Evolutionary conservation across 2,797 vertebrate species (phyloP), one percentile per base, ranked within the genome.

Genomic region (Rhinichthys osculus): DNA sequence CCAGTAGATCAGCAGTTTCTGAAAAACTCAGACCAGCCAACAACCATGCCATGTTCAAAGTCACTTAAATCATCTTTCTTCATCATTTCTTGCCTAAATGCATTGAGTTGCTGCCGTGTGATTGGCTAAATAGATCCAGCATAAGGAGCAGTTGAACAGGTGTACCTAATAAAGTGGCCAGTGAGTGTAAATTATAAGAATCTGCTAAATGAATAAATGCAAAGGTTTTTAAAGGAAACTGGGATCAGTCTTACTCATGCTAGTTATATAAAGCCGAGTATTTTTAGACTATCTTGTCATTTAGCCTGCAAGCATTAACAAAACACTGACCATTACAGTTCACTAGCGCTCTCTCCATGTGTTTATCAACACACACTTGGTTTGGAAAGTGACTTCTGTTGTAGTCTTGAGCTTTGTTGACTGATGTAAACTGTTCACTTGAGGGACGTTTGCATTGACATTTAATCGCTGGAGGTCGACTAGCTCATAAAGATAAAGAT

Each of bases 221-320:
- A 74, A 50, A 52, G 72, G 10, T 76, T 76, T 54, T 23, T 23
- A 6, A 57, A 77, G 11, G 1, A 16, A 77, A 23, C 50, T 7
- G 19, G 30, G 19, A 21, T 57, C 30, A 2, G 19, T 35, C 11
- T 14, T 38, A 57, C 30, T 38, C 33, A 38, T 77, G 30, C 21
- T 16, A 4, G 7, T 38, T 59, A 78, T 59, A 40, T 78, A 78
- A 59, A 40, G 35, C 35, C 1, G 7, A 78, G 23, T 42, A 11
- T 42, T 62, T 42, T 27, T 23, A 72, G 70, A 27, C 3, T 0
- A 13, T 14, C 38, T 71, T 42, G 38, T 59, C 0, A 0, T 78
- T 78, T 42, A 78, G 35, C 54, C 54, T 78, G 52, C 35, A 78
- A 78, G 52, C 74, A 59, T 40, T 5, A n/a, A 78, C 33, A 78